Conservation (phyloP, 2,888 invertebrate species). For the Callyntrura guangdongensis region DNA sequence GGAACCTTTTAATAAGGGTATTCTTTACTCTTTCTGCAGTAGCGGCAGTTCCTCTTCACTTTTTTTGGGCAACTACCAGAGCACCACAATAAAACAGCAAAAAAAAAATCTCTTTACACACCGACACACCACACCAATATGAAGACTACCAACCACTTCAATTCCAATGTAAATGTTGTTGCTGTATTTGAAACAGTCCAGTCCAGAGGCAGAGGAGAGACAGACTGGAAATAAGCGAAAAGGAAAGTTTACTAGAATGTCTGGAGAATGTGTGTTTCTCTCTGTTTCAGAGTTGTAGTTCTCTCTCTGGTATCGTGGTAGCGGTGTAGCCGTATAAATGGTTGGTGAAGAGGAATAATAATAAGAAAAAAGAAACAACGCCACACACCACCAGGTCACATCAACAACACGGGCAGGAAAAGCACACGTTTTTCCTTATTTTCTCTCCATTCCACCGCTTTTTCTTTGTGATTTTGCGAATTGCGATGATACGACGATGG, state of each 20-base stretch:
- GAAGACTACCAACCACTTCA: conserved; percentile 16
- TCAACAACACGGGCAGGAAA: background rate
- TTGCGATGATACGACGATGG: conserved; percentile 34
- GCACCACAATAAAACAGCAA: background rate
- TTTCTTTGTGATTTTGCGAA: conserved; percentile 24
- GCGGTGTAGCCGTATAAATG: too few relatives aligned
- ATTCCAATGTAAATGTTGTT: background rate
- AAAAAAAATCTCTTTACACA: too few relatives aligned
- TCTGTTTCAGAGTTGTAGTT: too few relatives aligned
- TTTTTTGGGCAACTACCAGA: conserved; percentile 41
- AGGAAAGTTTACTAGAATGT: background rate
- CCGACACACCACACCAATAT: conserved; percentile 24
- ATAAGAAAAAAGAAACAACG: conserved; percentile 28
- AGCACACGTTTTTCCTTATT: background rate
- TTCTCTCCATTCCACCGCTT: background rate
- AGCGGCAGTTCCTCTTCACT: background rate
- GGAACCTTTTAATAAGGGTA: conserved; percentile 7
- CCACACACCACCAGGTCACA: conserved; percentile 25
- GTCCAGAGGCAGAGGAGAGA: background rate
- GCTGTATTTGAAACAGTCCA: background rate
- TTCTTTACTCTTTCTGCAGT: background rate
- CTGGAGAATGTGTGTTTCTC: too few relatives aligned
- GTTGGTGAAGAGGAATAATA: background rate
- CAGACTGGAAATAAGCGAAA: background rate
- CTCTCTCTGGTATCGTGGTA: background rate